A percentile compares a stretch with the other conserved stretches of the same genome.
These are phyloP conservation scores for Mactra quadrangularis DNA, from an alignment of 1,140 invertebrate genomes.

Conservation along the genomic window DNA sequence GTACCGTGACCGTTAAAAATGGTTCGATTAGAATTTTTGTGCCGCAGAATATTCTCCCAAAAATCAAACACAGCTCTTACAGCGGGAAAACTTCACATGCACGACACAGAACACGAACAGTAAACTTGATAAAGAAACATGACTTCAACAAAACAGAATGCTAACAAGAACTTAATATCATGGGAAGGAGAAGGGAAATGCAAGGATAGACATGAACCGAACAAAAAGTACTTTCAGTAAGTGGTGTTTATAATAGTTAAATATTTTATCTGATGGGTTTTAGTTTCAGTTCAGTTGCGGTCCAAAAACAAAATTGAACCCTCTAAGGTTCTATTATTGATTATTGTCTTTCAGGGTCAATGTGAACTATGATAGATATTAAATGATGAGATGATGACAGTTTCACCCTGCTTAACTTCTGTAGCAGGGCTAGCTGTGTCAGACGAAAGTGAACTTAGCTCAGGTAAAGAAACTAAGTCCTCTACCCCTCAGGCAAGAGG, in stretches of 20 bases:
- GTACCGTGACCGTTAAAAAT: too few relatives aligned
- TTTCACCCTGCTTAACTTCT: background rate
- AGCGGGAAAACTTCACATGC: too few relatives aligned
- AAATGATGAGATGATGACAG: background rate
- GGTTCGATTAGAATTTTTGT: too few relatives aligned
- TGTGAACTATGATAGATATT: background rate
- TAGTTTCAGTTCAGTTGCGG: background rate
- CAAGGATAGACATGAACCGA: conserved; percentile 38
- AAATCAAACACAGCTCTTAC: too few relatives aligned
- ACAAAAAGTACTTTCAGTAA: conserved; percentile 38
- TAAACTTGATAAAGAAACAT: too few relatives aligned
- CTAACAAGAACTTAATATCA: background rate
- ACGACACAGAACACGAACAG: too few relatives aligned
- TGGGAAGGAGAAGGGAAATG: conserved; percentile 45
- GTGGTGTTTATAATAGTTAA: background rate
- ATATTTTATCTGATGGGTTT: background rate
- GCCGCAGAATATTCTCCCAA: too few relatives aligned
- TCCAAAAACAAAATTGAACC: background rate
- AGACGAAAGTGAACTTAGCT: too few relatives aligned
- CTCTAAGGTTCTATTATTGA: background rate
- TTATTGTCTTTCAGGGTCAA: background rate
- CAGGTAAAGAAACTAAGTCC: too few relatives aligned
- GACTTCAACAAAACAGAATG: too few relatives aligned
- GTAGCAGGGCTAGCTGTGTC: too few relatives aligned
- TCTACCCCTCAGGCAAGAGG: too few relatives aligned